Evolutionary conservation across 1,140 invertebrate genomes (phyloP), one percentile per base, ranked within the genome.

Genomic region (Lordiphosa collinella): DNA sequence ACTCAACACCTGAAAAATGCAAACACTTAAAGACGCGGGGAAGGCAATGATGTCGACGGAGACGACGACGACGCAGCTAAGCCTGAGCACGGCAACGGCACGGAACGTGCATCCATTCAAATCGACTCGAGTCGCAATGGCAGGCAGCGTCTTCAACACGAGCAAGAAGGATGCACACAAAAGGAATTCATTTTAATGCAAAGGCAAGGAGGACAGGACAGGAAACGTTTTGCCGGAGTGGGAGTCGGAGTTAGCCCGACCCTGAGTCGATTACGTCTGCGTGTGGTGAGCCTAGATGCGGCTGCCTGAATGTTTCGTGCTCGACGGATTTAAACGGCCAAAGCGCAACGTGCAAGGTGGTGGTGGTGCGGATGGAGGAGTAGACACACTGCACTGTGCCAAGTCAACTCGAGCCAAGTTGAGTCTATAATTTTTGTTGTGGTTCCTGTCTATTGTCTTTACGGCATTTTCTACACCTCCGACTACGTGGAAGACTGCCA

Each of bases 381-480:
- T 9, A 29, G 55, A 53, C 47, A 53, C 47, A 54, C 57, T 78
- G 67, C 62, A 63, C 67, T 38, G 44, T 54, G 52, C 53, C 61
- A 58, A 49, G 68, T 36, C 46, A 64, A 70, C 61, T 62, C 74
- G 54, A 59, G 54, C 75, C 75, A 79, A 79, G 69, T 69, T 63
- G 76, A 75, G 76, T 82, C 78, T 82, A 82, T 82, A 82, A 82
- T 82, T 82, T 84, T 58, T 73, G 78, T 84, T 82, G 78, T 82
- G 78, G 78, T 84, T 82, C 72, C 78, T 84, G 78, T 84, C 78
- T 84, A 84, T 82, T 82, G 78, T 82, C 78, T 84, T 61, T 78
- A 73, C 56, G 72, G 40, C 38, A 31, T 48, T 47, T 58, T 46
- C 59, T 13, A 29, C 55, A 36, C 41, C 14, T 36, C 41, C 9